Conservation (phyloP, 2,888 invertebrate species). For the Notocelia uddmanniana region DNA sequence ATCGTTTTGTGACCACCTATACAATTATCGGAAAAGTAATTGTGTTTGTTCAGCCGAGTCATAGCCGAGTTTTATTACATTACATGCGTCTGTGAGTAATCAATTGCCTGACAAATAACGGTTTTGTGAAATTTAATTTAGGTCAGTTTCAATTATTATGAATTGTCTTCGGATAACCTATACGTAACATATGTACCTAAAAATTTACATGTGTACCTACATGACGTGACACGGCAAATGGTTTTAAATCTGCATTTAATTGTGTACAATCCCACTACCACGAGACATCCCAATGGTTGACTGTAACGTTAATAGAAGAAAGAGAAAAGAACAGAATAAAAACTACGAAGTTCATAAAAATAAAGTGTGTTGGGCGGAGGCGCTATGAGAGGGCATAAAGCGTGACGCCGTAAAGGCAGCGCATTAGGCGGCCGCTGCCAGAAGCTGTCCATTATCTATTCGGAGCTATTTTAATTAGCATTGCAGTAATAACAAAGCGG, state of each 20-base stretch:
- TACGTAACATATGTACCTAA: background rate
- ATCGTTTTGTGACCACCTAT: constrained; percentile 65
- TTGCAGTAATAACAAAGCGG: constrained; percentile 79
- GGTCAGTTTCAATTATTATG: constrained; percentile 17
- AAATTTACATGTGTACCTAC: constrained; percentile 6
- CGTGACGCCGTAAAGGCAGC: constrained; percentile 83
- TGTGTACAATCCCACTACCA: too few relatives aligned
- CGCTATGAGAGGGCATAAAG: constrained; percentile 83
- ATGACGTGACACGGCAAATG: constrained; percentile 17
- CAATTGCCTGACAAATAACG: constrained; percentile 31
- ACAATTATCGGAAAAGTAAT: constrained; percentile 66
- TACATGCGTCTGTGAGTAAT: constrained; percentile 25
- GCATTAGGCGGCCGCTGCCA: constrained; percentile 80
- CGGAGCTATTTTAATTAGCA: constrained; percentile 84
- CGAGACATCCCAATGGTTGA: constrained; percentile 10
- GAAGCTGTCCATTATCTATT: constrained; percentile 83
- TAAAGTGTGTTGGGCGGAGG: constrained; percentile 70
- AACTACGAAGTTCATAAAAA: constrained; percentile 62
- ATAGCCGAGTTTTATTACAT: constrained; percentile 36
- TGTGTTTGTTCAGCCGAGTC: constrained; percentile 46
- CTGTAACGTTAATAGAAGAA: constrained; percentile 19
- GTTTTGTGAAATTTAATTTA: constrained; percentile 25
- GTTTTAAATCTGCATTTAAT: constrained; percentile 8
- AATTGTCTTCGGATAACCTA: constrained; percentile 8
- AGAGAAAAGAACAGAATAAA: constrained; percentile 30